These are phyloP conservation scores for Galaxea fascicularis DNA, from an alignment of 92 coral and sea anemone genomes.

Conservation along the genomic window DNA sequence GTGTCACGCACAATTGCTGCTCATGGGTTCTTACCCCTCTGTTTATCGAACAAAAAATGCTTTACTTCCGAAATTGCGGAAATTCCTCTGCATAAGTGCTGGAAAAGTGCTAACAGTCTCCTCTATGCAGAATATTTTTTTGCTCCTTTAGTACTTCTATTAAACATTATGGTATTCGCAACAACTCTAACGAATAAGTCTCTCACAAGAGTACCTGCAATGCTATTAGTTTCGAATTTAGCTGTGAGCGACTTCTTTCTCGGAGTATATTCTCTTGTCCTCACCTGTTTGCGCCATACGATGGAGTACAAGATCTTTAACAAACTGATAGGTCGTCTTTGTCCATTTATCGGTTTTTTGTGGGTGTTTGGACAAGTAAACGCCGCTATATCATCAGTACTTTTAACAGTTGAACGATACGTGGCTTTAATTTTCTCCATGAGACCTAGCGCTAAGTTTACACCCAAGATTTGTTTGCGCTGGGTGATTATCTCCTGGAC, in stretches of 20 bases:
- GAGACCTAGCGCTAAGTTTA: constrained; percentile 64
- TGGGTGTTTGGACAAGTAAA: constrained; percentile 75
- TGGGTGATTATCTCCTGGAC: constrained; percentile 57
- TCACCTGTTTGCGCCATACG: constrained; percentile 67
- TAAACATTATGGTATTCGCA: constrained; percentile 58
- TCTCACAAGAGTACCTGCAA: constrained; percentile 61
- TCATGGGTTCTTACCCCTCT: constrained; percentile 67
- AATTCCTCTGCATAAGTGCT: constrained; percentile 77
- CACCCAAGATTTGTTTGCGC: constrained; percentile 38
- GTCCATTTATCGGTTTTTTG: constrained; percentile 68
- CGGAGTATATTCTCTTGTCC: constrained; percentile 61
- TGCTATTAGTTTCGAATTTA: constrained; percentile 75
- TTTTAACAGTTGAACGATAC: constrained; percentile 78
- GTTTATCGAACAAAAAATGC: constrained; percentile 61
- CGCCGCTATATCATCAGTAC: constrained; percentile 62
- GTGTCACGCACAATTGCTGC: constrained; percentile 60
- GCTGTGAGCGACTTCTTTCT: constrained; percentile 73
- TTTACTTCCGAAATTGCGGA: constrained; percentile 56
- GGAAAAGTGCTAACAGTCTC: constrained; percentile 69
- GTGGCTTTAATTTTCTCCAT: constrained; percentile 70
- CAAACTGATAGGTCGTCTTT: constrained; percentile 16
- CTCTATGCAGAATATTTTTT: constrained; percentile 62
- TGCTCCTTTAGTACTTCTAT: constrained; percentile 66
- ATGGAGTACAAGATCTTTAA: constrained; percentile 53
- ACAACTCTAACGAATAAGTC: constrained; percentile 48